Base-by-base conservation (phyloP, 1,140 invertebrate genomes). In the Camponotus floridanus region DNA sequence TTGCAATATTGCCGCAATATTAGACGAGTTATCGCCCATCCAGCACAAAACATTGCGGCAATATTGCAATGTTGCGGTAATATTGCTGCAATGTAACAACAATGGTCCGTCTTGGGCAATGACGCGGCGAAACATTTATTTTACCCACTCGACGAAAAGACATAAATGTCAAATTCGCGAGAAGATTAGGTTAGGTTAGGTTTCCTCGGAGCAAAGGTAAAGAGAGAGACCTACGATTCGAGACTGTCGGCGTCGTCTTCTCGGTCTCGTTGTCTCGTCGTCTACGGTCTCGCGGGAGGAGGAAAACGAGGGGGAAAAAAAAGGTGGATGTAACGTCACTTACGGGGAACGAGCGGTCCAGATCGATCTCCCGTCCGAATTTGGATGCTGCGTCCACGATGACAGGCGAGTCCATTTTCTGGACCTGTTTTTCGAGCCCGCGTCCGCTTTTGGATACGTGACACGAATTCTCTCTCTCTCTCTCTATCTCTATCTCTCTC, bases 401-500 rank as follows among this genome's bases (percentile, higher is more conserved):
- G 93, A 95, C 91, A 91, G 94, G 93, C 86, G 94, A 94, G 90
- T 95, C 94, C 94, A 95, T 93, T 93, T 91, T 91, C 36, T 85
- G 87, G 89, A 91, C 90, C 67, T 78, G 79, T 71, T 51, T 51
- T 85, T 36, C 26, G 71, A 76, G 59, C 74, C 68, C 86, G 68
- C 76, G 74, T 48, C 76, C 86, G 87, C 74, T 88, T 92, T 91
- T 85, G 85, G 83, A 91, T 91, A 91, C 87, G 87, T 88, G 73
- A 36, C 78, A 81, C 79, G 36, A 51, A 86, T 78, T 73, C 51
- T 86, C 73, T 86, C 70, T 81, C 57, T 57, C 48, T 78, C 33
- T 86, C 31, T 61, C 15, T 57, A 33, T 51, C 42, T 71, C 61
- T 45, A 45, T 73, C 18, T 18, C 36, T 87, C 55, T 62, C 36